phyloP scores from a whole-genome alignment of 2,113 vertebrate species.

The Gopherus flavomarginatus region DNA sequence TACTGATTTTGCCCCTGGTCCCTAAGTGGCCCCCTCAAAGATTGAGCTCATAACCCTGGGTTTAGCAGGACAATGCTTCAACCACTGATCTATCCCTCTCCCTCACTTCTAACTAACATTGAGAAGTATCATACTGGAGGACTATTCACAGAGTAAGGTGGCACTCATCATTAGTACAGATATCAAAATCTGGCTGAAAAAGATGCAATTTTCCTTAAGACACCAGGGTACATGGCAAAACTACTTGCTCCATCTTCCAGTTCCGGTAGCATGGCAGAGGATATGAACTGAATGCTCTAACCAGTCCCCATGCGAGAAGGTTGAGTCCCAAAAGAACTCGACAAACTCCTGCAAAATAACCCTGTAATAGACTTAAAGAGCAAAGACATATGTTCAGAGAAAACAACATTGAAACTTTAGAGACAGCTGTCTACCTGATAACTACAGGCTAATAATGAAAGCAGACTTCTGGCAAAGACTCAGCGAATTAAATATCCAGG shows the following conservation, averaged over 20 bases:
- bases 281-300: not conserved
- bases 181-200: not conserved
- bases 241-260: not conserved
- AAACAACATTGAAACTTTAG: not conserved
- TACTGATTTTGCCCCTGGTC: too few relatives aligned
- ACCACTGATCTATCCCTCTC: too few relatives aligned
- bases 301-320: not conserved
- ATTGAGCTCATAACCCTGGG: too few relatives aligned
- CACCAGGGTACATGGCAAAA: not conserved
- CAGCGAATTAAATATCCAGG: not conserved
- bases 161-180: not conserved
- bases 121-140: not conserved
- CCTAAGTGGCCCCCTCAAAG: too few relatives aligned
- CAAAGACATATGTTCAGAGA: not conserved
- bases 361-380: not conserved
- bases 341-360: not conserved
- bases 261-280: not conserved
- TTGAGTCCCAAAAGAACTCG: not conserved
- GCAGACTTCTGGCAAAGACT: constrained; percentile 25
- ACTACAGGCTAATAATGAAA: not conserved
- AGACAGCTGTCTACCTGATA: not conserved
- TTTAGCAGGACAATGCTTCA: too few relatives aligned
- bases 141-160: not conserved
- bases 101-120: not conserved
- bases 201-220: not conserved